Conservation (phyloP, 2,888 invertebrate genomes). For the Acleris sparsana region DNA sequence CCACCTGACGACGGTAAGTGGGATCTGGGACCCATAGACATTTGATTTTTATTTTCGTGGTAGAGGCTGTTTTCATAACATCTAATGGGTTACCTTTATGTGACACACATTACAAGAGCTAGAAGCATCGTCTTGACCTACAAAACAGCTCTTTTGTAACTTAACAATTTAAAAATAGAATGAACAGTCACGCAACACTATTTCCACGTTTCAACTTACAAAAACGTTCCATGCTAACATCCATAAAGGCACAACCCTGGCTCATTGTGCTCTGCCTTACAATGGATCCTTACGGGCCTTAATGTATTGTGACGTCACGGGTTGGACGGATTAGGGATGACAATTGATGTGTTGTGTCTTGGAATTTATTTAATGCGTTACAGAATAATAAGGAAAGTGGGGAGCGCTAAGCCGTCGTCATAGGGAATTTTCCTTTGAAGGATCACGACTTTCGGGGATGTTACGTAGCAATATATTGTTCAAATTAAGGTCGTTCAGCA, state of each 20-base stretch:
- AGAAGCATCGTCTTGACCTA: too few relatives aligned
- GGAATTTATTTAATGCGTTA: slow-evolving; percentile 34
- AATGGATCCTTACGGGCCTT: slow-evolving; percentile 23
- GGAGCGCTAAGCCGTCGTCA: slow-evolving; percentile 6
- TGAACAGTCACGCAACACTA: slow-evolving; percentile 6
- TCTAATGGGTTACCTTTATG: too few relatives aligned
- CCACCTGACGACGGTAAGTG: too few relatives aligned
- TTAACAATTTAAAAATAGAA: background rate
- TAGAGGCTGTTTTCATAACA: too few relatives aligned
- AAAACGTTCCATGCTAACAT: slow-evolving; percentile 16
- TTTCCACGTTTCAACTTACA: slow-evolving; percentile 15
- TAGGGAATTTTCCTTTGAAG: slow-evolving; percentile 9
- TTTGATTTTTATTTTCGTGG: too few relatives aligned
- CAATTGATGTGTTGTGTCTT: slow-evolving; percentile 35
- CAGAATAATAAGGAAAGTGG: slow-evolving; percentile 21
- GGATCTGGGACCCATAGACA: too few relatives aligned
- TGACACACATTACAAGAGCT: too few relatives aligned
- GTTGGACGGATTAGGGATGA: slow-evolving; percentile 34
- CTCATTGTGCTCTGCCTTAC: slow-evolving; percentile 19
- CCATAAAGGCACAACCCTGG: slow-evolving; percentile 32
- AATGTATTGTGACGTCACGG: slow-evolving; percentile 31
- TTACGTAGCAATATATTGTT: background rate
- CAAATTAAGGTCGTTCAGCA: background rate
- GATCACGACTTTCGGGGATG: background rate
- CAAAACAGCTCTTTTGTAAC: too few relatives aligned